These are phyloP conservation scores for Percina caprodes DNA, from an alignment of 2,113 vertebrate species.

Conservation along the genomic window DNA sequence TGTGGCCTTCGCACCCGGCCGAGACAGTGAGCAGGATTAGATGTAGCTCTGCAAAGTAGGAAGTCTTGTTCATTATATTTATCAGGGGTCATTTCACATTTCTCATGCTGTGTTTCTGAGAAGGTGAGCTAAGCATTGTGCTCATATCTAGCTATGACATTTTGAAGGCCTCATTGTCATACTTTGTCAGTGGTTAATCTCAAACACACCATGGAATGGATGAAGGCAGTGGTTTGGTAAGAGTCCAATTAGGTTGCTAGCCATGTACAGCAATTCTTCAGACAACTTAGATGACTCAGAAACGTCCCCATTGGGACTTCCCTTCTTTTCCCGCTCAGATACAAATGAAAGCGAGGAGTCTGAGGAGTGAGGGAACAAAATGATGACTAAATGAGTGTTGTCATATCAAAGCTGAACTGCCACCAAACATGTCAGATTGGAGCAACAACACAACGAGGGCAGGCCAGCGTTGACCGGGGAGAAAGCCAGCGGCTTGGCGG, in stretches of 20 bases:
- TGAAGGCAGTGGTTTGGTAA: constrained; percentile 49
- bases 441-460: constrained; percentile 51
- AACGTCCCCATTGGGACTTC: constrained; percentile 58
- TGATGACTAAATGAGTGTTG: constrained; percentile 58
- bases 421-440: constrained; percentile 55
- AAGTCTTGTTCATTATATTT: constrained; percentile 64
- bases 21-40: constrained; percentile 38
- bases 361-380: constrained; percentile 19
- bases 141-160: constrained; percentile 68
- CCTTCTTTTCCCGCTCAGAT: constrained; percentile 43
- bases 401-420: constrained; percentile 59
- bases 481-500: background rate
- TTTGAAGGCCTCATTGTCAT: constrained; percentile 68
- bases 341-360: constrained; percentile 52
- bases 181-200: constrained; percentile 58
- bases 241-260: constrained; percentile 72
- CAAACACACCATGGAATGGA: constrained; percentile 44
- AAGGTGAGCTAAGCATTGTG: constrained; percentile 47
- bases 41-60: constrained; percentile 30
- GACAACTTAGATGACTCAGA: constrained; percentile 65
- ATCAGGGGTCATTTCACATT: constrained; percentile 62
- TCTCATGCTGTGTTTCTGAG: constrained; percentile 46
- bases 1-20: constrained; percentile 48
- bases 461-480: constrained; percentile 36
- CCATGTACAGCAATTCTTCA: constrained; percentile 62